Percentiles rank a stretch among this genome's conserved stretches.
These are phyloP conservation scores for Leucophenga maculata DNA, from an alignment of 2,888 invertebrate species.

Conservation along the genomic window DNA sequence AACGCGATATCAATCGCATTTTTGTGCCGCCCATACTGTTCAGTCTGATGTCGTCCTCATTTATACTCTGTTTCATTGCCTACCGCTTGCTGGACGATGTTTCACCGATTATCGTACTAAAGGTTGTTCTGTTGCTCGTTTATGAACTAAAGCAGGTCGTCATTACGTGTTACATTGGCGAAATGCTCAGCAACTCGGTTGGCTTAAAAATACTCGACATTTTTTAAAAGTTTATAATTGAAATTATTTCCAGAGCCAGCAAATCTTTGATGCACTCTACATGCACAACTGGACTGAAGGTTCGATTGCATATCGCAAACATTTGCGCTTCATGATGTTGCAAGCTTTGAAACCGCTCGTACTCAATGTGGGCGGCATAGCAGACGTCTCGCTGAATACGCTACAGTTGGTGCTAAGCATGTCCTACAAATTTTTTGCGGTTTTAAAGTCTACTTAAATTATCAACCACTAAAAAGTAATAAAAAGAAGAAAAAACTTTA, in stretches of 20 bases:
- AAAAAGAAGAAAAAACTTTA: too few relatives aligned
- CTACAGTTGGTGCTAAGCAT: slow-evolving; percentile 36
- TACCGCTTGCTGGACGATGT: slow-evolving; percentile 43
- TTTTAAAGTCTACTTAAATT: slow-evolving; percentile 33
- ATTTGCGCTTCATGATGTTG: slow-evolving; percentile 37
- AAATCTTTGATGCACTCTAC: slow-evolving; percentile 37
- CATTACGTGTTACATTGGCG: slow-evolving; percentile 43
- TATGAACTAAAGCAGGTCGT: slow-evolving; percentile 48
- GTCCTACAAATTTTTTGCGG: slow-evolving; percentile 43
- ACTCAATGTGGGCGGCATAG: slow-evolving; percentile 38
- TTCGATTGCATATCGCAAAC: slow-evolving; percentile 35
- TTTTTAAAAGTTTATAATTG: too few relatives aligned
- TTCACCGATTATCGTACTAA: slow-evolving; percentile 24
- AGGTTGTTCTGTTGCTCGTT: slow-evolving; percentile 30
- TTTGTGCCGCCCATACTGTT: slow-evolving; percentile 43
- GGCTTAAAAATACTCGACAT: slow-evolving; percentile 4
- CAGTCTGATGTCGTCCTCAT: slow-evolving; percentile 43
- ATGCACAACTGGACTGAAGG: slow-evolving; percentile 44
- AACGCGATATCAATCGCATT: slow-evolving; percentile 38
- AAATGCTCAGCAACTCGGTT: slow-evolving; percentile 42
- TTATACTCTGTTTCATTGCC: slow-evolving; percentile 42
- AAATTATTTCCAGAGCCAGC: slow-evolving; percentile 30
- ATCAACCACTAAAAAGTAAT: too few relatives aligned
- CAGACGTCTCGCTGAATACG: slow-evolving; percentile 40
- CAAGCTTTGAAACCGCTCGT: slow-evolving; percentile 33